Evolutionary conservation across 2,113 vertebrate species (phyloP), one percentile per base, ranked within the genome.

Genomic region (Chaenocephalus aceratus): DNA sequence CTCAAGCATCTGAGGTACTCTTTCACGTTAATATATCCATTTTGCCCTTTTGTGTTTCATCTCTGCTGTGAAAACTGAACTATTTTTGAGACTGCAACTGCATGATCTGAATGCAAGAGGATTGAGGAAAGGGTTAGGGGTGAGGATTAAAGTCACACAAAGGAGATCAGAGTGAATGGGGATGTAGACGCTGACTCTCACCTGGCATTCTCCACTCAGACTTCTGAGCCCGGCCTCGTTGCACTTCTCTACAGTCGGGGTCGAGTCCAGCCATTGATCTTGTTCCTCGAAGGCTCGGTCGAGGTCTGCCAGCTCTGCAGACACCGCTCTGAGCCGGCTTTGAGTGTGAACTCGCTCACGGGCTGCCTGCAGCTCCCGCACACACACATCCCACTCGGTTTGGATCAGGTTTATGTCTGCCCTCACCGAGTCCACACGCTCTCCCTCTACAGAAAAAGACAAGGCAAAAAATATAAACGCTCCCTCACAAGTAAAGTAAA

Each of bases 191-290:
- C 7, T 23, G 67, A 78, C 75, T 34, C 48, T 92, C 88, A 99
- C 98, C 97, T 96, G 95, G 88, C 94, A 97, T 21, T 94, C 92
- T 4, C 94, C 94, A 8, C 92, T 93, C 71, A 95, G 63, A 26
- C 72, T 68, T 21, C 75, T 83, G 36, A 96, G 88, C 48, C 93
- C 57, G 2, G 89, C 64, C 36, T 90, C 74, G 3, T 88, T 82
- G 3, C 89, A 85, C 12, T 88, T 83, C 30, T 72, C 23, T 5
- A 72, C 78, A 60, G 87, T 23, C 3, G 75, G 0, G 0, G 77
- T 12, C 0, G 72, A 88, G 63, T 88, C 90, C 46, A 97, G 74
- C 96, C 97, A 97, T 54, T 54, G 75, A 67, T 99, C 96, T 57
- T 96, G 96, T 3, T 92, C 90, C 75, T 44, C 87, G 59, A 98